These are phyloP conservation scores for Pachyseris speciosa DNA, from an alignment of 64 coral and sea anemone genomes.

Conservation along the genomic window DNA sequence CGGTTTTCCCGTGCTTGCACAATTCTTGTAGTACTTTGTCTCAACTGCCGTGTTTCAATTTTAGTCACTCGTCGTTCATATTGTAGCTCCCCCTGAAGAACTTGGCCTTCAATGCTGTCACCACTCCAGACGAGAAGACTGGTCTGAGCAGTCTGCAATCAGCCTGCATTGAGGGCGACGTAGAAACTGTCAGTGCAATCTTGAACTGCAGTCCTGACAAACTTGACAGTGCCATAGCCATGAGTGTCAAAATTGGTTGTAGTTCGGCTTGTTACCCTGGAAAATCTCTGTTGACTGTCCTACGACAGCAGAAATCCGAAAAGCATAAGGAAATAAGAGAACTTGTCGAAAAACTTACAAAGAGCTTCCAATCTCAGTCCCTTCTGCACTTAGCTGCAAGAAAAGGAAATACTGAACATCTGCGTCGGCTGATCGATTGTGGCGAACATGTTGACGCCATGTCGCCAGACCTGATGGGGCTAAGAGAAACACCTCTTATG, in stretches of 20 bases:
- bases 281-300: constrained; percentile 10
- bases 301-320: constrained; percentile 4
- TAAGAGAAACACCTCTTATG: constrained; percentile 64
- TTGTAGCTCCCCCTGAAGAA: constrained; percentile 25
- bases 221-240: constrained; percentile 73
- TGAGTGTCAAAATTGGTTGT: constrained; percentile 29
- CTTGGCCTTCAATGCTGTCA: constrained; percentile 22
- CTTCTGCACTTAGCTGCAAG: constrained; percentile 55
- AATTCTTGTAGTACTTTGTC: too few species aligned
- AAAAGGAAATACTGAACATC: constrained; percentile 55
- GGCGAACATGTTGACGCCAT: constrained; percentile 44
- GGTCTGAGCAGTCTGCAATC: constrained; percentile 72
- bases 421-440: constrained; percentile 35
- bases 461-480: neutral
- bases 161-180: constrained; percentile 71
- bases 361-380: constrained; percentile 25
- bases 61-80: too few species aligned
- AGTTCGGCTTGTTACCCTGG: neutral
- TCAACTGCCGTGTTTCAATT: too few species aligned
- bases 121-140: neutral
- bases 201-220: constrained; percentile 65
- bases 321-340: constrained; percentile 19
- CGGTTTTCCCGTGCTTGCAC: too few species aligned
- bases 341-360: constrained; percentile 3
- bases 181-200: constrained; percentile 51